phyloP scores from a whole-genome alignment of 1,140 invertebrate genomes.

The Drosophila baimaii region DNA sequence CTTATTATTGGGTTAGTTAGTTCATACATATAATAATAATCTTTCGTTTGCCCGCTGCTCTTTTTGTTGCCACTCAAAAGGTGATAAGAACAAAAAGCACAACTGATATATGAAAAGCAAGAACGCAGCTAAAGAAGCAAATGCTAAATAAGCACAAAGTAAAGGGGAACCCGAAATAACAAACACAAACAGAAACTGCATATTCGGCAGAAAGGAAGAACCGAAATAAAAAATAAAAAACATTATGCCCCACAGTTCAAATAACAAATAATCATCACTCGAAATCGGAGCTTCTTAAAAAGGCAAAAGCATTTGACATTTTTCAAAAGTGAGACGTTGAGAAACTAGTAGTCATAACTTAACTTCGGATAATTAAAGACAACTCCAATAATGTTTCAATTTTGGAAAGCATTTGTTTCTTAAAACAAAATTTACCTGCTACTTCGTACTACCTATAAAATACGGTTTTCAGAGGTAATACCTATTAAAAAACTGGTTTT shows the following conservation, averaged over 20 bases:
- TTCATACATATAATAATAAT: conserved; percentile 79
- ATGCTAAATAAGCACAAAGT: conserved; percentile 23
- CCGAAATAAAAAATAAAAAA: background rate
- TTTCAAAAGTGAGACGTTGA: conserved; percentile 27
- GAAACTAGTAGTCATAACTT: conserved; percentile 7
- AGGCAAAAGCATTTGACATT: conserved; percentile 13
- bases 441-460: too few relatives aligned
- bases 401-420: background rate
- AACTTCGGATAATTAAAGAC: conserved; percentile 4
- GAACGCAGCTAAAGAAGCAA: conserved; percentile 12
- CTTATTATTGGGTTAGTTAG: conserved; percentile 82
- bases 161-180: conserved; percentile 5
- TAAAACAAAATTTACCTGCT: too few relatives aligned
- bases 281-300: conserved; percentile 14
- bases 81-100: conserved; percentile 57
- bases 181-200: conserved; percentile 11
- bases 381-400: background rate
- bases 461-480: too few relatives aligned
- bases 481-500: too few relatives aligned
- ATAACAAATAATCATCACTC: conserved; percentile 13
- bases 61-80: conserved; percentile 40
- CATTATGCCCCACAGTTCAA: conserved; percentile 9
- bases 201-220: background rate
- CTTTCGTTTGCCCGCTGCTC: conserved; percentile 47
- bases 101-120: conserved; percentile 20